phyloP scores from a whole-genome alignment of 2,888 invertebrate genomes.

The Nezara viridula region DNA sequence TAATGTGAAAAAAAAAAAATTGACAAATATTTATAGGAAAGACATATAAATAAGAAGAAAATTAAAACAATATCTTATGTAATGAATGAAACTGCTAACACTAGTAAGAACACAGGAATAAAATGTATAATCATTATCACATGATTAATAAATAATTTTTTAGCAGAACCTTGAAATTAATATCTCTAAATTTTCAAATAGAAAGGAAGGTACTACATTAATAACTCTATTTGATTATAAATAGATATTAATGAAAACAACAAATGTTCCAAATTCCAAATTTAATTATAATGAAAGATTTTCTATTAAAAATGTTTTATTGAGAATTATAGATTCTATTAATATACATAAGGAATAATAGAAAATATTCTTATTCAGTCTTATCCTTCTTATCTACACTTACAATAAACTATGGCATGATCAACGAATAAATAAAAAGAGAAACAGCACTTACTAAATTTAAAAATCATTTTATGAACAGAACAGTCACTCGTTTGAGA shows the following conservation, averaged over 20 bases:
- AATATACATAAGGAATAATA: conserved; percentile 7
- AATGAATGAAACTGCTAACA: not conserved
- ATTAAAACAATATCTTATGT: not conserved
- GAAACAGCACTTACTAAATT: conserved; percentile 44
- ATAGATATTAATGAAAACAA: not conserved
- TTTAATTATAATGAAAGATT: not conserved
- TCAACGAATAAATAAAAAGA: not conserved
- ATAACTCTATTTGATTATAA: not conserved
- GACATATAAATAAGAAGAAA: not conserved
- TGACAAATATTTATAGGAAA: not conserved
- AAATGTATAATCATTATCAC: not conserved
- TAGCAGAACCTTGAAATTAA: not conserved
- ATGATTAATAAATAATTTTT: not conserved
- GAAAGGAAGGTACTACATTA: not conserved
- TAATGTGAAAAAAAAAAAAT: not conserved
- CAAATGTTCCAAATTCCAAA: not conserved
- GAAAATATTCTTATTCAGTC: conserved; percentile 9
- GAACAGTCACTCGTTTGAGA: not conserved
- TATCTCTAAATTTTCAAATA: not conserved
- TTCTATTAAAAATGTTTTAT: not conserved
- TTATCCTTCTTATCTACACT: not conserved
- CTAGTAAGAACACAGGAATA: not conserved
- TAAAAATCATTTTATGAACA: not conserved
- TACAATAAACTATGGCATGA: not conserved
- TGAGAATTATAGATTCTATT: not conserved